phyloP scores from a whole-genome alignment of 2,888 invertebrate species.

The Cryptosula pallasiana region DNA sequence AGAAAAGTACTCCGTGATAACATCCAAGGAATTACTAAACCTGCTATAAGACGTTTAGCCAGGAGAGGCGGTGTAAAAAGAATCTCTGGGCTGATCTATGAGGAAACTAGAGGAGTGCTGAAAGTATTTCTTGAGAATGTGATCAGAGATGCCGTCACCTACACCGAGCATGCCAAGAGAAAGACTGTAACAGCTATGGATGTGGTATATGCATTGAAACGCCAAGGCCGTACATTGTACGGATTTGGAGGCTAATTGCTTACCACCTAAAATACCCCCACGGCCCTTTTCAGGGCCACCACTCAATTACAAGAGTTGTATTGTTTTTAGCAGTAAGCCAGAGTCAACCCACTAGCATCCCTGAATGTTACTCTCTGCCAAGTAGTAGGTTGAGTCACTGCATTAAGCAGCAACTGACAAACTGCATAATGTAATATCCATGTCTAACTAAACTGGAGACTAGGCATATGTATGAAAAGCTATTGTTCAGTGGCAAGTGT shows the following conservation, averaged over 20 bases:
- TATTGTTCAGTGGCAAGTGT: too few relatives aligned
- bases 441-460: too few relatives aligned
- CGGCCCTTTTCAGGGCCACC: conserved; percentile 25
- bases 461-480: too few relatives aligned
- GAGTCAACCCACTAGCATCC: too few relatives aligned
- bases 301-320: neutral
- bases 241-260: conserved; percentile 71
- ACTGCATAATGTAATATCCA: too few relatives aligned
- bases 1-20: conserved; percentile 31
- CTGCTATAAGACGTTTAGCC: conserved; percentile 31
- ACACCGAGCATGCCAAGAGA: conserved; percentile 79
- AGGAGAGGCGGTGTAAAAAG: conserved; percentile 46
- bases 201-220: conserved; percentile 74
- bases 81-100: conserved; percentile 71
- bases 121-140: conserved; percentile 76
- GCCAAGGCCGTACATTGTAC: conserved; percentile 74
- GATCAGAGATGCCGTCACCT: conserved; percentile 73
- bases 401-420: too few relatives aligned
- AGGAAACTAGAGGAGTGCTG: conserved; percentile 70
- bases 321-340: neutral
- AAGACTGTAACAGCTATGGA: conserved; percentile 84
- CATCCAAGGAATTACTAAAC: conserved; percentile 32
- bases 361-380: too few relatives aligned
- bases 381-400: too few relatives aligned
- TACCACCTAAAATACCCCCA: neutral